phyloP scores from a whole-genome alignment of 2,797 vertebrate genomes.

The Crenichthys baileyi region DNA sequence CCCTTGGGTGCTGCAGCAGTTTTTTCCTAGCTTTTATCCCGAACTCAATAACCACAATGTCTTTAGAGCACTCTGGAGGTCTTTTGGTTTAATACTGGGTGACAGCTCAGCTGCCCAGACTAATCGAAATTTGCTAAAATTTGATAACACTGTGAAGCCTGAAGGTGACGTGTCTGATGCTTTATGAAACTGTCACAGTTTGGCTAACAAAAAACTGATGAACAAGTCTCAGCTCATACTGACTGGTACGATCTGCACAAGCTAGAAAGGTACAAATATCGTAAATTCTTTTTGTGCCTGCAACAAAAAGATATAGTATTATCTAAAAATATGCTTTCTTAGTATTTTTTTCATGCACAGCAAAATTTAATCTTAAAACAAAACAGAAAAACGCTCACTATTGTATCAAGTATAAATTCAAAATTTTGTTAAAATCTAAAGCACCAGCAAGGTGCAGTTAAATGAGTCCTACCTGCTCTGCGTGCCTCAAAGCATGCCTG shows the following conservation, averaged over 20 bases:
- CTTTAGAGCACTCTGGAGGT: conserved; percentile 43
- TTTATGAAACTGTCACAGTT: conserved; percentile 46
- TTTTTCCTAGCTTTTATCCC: conserved; percentile 32
- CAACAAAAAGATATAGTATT: conserved; percentile 1
- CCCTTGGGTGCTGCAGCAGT: conserved; percentile 36
- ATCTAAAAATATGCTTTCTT: neutral
- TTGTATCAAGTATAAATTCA: neutral
- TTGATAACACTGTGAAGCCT: conserved; percentile 51
- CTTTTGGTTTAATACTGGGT: conserved; percentile 42
- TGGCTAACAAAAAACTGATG: conserved; percentile 40
- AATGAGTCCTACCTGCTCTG: conserved; percentile 86
- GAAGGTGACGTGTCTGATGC: conserved; percentile 37
- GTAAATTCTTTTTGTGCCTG: conserved; percentile 6
- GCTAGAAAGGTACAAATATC: conserved; percentile 3
- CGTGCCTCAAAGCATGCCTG: conserved; percentile 94
- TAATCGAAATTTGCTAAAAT: conserved; percentile 55
- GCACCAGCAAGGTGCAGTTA: neutral
- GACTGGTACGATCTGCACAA: conserved; percentile 3
- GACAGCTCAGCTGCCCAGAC: conserved; percentile 51
- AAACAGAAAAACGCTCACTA: conserved; percentile 3
- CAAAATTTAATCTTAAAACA: neutral
- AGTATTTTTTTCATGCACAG: conserved; percentile 1
- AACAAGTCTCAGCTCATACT: conserved; percentile 22
- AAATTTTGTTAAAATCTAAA: conserved; percentile 18
- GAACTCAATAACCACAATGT: conserved; percentile 55